These are phyloP conservation scores for Chionomys nivalis DNA, from an alignment of 2,113 vertebrate genomes.

Conservation along the genomic window DNA sequence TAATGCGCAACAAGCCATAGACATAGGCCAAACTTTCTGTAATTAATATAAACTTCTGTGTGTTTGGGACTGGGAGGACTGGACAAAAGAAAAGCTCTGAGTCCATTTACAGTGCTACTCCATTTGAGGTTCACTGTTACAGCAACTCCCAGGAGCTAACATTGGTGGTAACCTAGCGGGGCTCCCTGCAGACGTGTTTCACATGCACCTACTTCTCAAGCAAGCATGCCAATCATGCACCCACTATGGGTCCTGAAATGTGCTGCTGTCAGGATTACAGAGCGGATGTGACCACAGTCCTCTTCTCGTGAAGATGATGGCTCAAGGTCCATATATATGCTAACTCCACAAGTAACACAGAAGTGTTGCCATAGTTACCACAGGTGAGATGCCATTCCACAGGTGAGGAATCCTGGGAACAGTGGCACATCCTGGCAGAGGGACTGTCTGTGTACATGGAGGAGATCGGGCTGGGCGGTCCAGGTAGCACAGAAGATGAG, in stretches of 20 bases:
- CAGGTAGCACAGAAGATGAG: neutral
- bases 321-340: neutral
- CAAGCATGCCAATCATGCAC: neutral
- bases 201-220: neutral
- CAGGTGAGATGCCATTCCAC: too few species aligned
- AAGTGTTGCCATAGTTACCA: neutral
- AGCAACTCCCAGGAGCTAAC: too few species aligned
- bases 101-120: too few species aligned
- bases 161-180: fast-evolving
- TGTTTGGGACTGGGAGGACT: too few species aligned
- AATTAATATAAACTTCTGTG: too few species aligned
- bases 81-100: too few species aligned
- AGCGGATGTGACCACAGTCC: neutral
- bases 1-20: too few species aligned
- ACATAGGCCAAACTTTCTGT: too few species aligned
- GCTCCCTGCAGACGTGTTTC: neutral
- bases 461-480: neutral
- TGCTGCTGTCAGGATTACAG: too few species aligned
- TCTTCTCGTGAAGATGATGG: neutral
- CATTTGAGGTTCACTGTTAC: neutral
- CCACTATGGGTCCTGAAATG: too few species aligned
- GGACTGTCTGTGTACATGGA: fast-evolving
- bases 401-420: too few species aligned
- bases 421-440: neutral
- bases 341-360: neutral